These are phyloP conservation scores for Anarrhichthys ocellatus DNA, from an alignment of 2,113 vertebrate genomes.

Conservation along the genomic window DNA sequence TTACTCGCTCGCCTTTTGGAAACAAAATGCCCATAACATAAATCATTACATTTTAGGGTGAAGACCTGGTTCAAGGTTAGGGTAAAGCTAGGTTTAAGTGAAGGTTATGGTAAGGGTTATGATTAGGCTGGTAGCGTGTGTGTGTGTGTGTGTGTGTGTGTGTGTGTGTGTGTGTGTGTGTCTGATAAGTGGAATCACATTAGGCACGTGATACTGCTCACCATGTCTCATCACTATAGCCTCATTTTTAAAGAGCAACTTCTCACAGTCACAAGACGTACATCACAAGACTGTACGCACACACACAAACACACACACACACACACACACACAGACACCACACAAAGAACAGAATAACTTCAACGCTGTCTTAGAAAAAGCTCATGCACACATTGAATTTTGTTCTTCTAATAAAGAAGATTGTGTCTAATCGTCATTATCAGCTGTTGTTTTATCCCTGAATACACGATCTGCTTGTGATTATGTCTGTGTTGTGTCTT, in stretches of 20 bases:
- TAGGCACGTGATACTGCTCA: conserved; percentile 56
- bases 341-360: conserved; percentile 43
- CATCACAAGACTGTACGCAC: conserved; percentile 77
- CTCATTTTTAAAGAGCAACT: conserved; percentile 59
- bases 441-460: not conserved
- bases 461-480: conserved; percentile 2
- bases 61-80: not conserved
- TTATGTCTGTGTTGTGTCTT: conserved; percentile 51
- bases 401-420: conserved; percentile 7
- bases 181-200: conserved; percentile 75
- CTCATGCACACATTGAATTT: conserved; percentile 5
- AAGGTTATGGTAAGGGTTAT: not conserved
- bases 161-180: conserved; percentile 10
- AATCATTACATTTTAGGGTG: not conserved
- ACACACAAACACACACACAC: conserved; percentile 9
- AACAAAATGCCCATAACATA: not conserved
- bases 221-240: conserved; percentile 58
- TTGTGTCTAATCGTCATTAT: not conserved
- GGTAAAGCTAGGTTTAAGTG: not conserved
- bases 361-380: conserved; percentile 15
- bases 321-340: conserved; percentile 40
- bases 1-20: too few species aligned
- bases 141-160: conserved; percentile 5
- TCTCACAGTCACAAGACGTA: conserved; percentile 76
- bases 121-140: conserved; percentile 6